Conservation (phyloP, 2,113 vertebrate genomes). For the Lucifuga dentata region DNA sequence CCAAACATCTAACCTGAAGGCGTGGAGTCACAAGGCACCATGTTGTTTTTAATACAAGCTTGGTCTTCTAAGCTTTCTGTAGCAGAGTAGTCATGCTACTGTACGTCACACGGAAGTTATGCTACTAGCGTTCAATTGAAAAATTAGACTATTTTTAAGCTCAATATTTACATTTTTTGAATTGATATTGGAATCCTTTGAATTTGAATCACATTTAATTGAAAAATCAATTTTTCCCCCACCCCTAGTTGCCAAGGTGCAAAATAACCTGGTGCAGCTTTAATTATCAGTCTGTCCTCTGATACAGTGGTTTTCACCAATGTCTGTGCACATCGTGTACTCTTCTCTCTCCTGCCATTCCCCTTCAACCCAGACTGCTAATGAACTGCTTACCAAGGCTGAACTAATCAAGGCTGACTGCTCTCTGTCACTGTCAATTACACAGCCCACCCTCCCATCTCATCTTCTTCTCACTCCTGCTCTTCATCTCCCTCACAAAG, state of each 20-base stretch:
- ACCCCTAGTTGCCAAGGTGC: background rate
- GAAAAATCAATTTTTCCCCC: too few species aligned
- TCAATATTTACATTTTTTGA: too few species aligned
- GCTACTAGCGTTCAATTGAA: too few species aligned
- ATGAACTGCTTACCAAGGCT: conserved; percentile 84
- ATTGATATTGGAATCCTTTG: too few species aligned
- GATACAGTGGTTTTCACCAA: conserved; percentile 22
- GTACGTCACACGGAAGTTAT: too few species aligned
- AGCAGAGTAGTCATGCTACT: too few species aligned
- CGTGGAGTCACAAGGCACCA: too few species aligned
- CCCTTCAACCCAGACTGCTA: conserved; percentile 69
- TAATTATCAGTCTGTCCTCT: conserved; percentile 23
- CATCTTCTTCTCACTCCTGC: conserved; percentile 48
- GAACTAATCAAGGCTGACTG: conserved; percentile 86
- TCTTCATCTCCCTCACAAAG: conserved; percentile 61
- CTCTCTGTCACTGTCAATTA: conserved; percentile 86
- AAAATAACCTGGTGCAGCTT: background rate
- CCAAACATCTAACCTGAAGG: too few species aligned
- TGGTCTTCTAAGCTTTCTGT: too few species aligned
- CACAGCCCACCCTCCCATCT: conserved; percentile 63
- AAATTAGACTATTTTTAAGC: too few species aligned
- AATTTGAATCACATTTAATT: too few species aligned
- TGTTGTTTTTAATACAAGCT: too few species aligned
- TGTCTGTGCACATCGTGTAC: conserved; percentile 49
- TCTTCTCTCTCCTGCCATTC: conserved; percentile 48